Conservation (phyloP, 2,797 vertebrate genomes). For the Acrossocheilus wenchowensis region DNA sequence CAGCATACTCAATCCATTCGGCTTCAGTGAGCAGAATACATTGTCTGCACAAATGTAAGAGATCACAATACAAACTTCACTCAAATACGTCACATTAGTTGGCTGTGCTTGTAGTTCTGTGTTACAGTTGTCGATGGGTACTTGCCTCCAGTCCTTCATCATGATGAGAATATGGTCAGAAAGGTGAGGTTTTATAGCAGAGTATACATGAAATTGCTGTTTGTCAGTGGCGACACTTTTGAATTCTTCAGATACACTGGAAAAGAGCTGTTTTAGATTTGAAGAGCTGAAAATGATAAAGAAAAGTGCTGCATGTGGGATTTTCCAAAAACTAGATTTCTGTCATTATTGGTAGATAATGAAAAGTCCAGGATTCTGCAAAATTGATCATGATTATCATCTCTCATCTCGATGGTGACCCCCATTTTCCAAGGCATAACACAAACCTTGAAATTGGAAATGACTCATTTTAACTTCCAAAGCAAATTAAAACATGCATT, state of each 20-base stretch:
- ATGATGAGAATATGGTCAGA: background rate
- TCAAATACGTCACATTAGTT: slow-evolving; percentile 13
- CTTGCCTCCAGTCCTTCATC: background rate
- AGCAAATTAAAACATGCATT: background rate
- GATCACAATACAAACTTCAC: background rate
- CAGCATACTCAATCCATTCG: slow-evolving; percentile 8
- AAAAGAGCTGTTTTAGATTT: background rate
- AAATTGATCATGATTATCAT: background rate
- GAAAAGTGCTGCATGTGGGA: background rate
- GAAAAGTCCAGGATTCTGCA: background rate
- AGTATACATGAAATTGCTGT: background rate
- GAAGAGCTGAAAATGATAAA: background rate
- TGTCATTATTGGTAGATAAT: background rate
- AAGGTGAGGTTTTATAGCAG: background rate
- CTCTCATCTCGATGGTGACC: background rate
- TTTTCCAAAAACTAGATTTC: background rate
- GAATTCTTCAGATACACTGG: background rate
- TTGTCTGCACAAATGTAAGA: slow-evolving; percentile 22
- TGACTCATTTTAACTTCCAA: background rate
- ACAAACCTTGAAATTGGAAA: background rate
- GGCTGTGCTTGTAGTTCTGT: background rate
- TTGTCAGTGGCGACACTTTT: background rate
- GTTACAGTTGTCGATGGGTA: background rate
- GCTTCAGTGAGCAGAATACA: slow-evolving; percentile 7
- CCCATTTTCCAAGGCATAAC: background rate